Conservation (phyloP, 2,797 vertebrate species). For the Chiloscyllium punctatum region DNA sequence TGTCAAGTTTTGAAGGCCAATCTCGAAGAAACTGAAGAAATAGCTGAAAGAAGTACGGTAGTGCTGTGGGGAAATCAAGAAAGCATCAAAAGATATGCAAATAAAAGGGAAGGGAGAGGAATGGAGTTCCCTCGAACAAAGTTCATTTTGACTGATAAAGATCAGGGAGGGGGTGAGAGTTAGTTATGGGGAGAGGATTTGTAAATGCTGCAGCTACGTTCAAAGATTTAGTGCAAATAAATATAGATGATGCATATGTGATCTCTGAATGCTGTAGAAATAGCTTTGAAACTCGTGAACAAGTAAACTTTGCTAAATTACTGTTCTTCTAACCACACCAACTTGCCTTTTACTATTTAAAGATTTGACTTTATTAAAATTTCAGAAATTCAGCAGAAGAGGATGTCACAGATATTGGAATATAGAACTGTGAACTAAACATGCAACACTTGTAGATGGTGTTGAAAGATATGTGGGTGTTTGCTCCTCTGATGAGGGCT, state of each 20-base stretch:
- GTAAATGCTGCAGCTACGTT: not conserved
- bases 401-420: not conserved
- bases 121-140: not conserved
- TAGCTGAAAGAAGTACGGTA: not conserved
- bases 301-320: not conserved
- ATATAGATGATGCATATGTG: not conserved
- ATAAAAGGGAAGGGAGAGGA: not conserved
- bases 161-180: not conserved
- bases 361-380: not conserved
- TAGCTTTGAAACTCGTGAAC: not conserved
- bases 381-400: not conserved
- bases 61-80: not conserved
- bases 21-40: no score
- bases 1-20: not conserved
- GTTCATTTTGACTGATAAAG: conserved; percentile 1
- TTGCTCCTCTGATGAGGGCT: not conserved
- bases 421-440: not conserved
- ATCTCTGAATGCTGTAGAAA: no score
- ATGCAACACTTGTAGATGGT: not conserved
- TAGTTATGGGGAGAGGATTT: not conserved
- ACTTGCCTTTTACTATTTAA: not conserved
- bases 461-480: not conserved
- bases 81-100: not conserved
- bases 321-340: not conserved
- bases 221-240: not conserved